A percentile compares a stretch with the other conserved stretches of the same genome.
Evolutionary conservation across 1,140 invertebrate species (phyloP).

Genomic region (Tetramorium alpestre): DNA sequence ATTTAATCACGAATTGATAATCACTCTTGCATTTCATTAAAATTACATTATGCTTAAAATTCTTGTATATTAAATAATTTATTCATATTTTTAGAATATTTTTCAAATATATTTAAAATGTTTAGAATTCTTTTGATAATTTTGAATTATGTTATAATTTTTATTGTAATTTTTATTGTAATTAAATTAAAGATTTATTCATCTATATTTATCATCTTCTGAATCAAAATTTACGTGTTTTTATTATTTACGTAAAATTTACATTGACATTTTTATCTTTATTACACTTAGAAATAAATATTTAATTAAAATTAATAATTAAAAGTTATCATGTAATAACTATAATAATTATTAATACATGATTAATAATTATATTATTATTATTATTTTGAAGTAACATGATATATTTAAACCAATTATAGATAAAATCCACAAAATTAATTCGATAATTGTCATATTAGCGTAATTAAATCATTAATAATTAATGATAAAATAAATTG

Average conservation of each 20-base stretch:
- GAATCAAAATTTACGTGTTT: background rate
- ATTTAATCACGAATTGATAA: conserved; percentile 24
- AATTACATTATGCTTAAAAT: background rate
- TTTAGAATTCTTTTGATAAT: background rate
- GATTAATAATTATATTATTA: background rate
- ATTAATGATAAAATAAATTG: background rate
- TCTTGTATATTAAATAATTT: background rate
- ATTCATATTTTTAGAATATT: background rate
- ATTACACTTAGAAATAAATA: background rate
- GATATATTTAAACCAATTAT: background rate
- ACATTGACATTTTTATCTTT: background rate
- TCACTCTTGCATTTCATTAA: conserved; percentile 2
- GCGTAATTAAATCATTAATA: background rate
- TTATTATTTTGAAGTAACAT: too few species aligned
- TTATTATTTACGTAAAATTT: background rate
- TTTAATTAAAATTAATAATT: background rate
- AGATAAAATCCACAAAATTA: background rate
- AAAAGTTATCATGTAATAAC: background rate
- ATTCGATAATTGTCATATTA: background rate
- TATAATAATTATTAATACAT: background rate
- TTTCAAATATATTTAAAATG: background rate
- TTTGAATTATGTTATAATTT: background rate
- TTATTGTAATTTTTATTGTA: background rate
- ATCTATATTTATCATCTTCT: background rate
- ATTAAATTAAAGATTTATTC: background rate